These are phyloP conservation scores for Apis florea DNA, from an alignment of 1,140 invertebrate genomes.

Conservation along the genomic window DNA sequence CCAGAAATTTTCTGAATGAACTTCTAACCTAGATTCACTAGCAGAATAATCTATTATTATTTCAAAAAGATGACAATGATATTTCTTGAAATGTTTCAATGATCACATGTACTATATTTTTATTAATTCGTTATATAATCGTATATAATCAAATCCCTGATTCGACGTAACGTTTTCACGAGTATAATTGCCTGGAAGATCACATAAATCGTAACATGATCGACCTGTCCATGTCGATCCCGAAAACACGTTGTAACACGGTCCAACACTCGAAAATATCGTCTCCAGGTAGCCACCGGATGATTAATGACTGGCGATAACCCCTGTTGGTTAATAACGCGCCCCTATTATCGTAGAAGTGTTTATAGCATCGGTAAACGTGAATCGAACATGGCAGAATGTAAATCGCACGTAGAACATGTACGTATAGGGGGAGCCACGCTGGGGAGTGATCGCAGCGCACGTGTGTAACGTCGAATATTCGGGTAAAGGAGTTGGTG, in stretches of 20 bases:
- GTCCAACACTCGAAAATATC: slow-evolving; percentile 42
- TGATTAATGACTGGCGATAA: slow-evolving; percentile 55
- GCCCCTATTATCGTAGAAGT: slow-evolving; percentile 60
- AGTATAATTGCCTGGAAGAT: not conserved
- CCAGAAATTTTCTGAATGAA: too few species aligned
- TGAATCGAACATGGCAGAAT: slow-evolving; percentile 66
- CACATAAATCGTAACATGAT: not conserved
- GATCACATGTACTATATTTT: too few species aligned
- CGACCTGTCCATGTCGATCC: not conserved
- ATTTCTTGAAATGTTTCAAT: too few species aligned
- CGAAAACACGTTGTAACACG: slow-evolving; percentile 21
- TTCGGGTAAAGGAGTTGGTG: not conserved
- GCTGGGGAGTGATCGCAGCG: not conserved
- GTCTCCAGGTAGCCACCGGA: slow-evolving; percentile 36
- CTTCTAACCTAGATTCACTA: too few species aligned
- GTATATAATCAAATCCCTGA: not conserved
- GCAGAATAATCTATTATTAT: too few species aligned
- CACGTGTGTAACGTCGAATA: not conserved
- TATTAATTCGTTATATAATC: too few species aligned
- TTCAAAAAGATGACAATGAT: too few species aligned
- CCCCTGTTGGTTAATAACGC: slow-evolving; percentile 56
- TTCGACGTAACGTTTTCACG: not conserved
- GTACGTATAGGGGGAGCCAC: not conserved
- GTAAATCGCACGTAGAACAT: slow-evolving; percentile 65
- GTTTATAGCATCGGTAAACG: slow-evolving; percentile 64